A percentile compares a stretch with the other conserved stretches of the same genome.
phyloP scores from a whole-genome alignment of 1,140 invertebrate species.

The Brachionus plicatilis region DNA sequence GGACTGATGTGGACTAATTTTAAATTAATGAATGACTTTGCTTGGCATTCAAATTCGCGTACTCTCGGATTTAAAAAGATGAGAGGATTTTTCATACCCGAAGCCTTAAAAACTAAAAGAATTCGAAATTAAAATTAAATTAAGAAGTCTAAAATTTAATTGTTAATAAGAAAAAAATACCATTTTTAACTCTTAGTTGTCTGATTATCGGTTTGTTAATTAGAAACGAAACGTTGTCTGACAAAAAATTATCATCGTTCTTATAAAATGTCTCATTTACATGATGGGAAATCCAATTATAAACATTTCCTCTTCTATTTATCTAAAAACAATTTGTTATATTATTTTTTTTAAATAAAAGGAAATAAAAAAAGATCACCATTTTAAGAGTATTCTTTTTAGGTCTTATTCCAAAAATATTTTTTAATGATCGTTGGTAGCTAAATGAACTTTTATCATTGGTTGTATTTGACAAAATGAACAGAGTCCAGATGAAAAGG shows the following conservation, averaged over 20 bases:
- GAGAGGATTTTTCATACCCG: too few species aligned
- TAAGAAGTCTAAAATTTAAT: background rate
- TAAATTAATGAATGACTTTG: background rate
- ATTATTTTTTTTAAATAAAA: background rate
- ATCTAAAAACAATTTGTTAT: background rate
- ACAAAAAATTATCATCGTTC: background rate
- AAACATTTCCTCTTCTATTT: background rate
- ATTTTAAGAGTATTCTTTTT: background rate
- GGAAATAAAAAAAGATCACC: background rate
- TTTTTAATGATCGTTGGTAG: background rate
- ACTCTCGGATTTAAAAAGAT: too few species aligned
- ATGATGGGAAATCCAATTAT: background rate
- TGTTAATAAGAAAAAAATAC: background rate
- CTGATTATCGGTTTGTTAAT: background rate
- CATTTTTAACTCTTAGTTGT: background rate
- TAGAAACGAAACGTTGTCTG: background rate
- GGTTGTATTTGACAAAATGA: background rate
- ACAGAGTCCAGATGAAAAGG: background rate
- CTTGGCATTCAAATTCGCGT: too few species aligned
- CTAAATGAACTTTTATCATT: background rate
- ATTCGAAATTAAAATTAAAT: too few species aligned
- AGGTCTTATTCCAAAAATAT: background rate
- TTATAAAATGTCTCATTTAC: background rate
- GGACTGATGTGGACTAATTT: background rate
- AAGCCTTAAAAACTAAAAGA: too few species aligned